Percentiles rank a stretch among this genome's conserved stretches.
Evolutionary conservation across 2,113 vertebrate species (phyloP).

Genomic region (Dasypus novemcinctus): DNA sequence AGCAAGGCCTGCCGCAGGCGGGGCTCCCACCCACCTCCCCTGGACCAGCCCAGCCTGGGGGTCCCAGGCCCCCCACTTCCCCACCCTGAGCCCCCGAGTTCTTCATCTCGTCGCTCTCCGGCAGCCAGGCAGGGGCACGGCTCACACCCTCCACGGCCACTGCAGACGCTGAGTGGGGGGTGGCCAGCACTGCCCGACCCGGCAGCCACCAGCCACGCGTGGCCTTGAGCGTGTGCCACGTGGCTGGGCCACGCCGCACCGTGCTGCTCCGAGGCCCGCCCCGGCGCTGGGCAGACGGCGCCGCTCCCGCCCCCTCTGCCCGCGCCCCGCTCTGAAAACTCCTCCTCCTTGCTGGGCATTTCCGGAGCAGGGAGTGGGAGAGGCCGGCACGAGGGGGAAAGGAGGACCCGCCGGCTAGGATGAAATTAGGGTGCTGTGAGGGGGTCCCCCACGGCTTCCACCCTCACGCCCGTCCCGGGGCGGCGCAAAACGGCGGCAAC

Average conservation of each 20-base stretch:
- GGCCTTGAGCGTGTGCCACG: too few species aligned
- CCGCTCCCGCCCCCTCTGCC: accelerated
- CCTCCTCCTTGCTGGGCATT: neutral
- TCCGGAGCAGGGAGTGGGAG: neutral
- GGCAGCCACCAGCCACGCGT: too few species aligned
- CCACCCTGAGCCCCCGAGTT: accelerated
- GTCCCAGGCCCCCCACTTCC: too few species aligned
- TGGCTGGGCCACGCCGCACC: neutral
- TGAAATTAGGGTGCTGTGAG: neutral
- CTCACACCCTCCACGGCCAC: accelerated
- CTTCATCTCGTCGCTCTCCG: neutral
- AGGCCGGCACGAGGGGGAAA: neutral
- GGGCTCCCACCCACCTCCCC: neutral
- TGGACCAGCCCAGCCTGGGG: accelerated
- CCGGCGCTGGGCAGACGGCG: neutral
- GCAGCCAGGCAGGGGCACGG: neutral
- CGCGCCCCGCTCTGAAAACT: neutral
- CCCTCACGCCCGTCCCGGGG: accelerated
- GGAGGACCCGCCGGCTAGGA: neutral
- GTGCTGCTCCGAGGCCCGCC: neutral
- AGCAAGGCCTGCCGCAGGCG: neutral
- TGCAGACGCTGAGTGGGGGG: accelerated
- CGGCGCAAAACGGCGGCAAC: neutral
- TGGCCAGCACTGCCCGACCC: neutral
- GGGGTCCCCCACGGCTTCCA: neutral